Evolutionary conservation across 2,888 invertebrate species (phyloP).

Genomic region (Tridacna crocea): DNA sequence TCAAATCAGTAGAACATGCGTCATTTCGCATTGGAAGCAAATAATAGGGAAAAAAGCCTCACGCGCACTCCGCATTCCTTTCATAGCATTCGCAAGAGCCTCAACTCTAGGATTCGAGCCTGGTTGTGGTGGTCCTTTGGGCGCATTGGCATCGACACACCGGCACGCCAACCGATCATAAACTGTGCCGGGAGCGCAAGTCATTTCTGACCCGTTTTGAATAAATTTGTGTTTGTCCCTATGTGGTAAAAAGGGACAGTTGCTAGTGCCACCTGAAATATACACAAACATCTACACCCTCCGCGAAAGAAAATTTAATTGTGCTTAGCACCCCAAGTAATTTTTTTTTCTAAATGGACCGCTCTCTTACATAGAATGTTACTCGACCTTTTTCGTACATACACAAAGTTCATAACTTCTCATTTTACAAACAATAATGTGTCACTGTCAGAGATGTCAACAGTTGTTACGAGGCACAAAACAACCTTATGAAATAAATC

Average conservation of each 20-base stretch:
- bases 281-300: too few relatives aligned
- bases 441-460: too few relatives aligned
- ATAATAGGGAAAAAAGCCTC: not conserved
- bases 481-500: too few relatives aligned
- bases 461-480: too few relatives aligned
- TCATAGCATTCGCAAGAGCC: not conserved
- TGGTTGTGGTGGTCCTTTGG: not conserved
- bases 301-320: too few relatives aligned
- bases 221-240: not conserved
- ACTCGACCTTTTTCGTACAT: too few relatives aligned
- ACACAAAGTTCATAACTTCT: too few relatives aligned
- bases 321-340: too few relatives aligned
- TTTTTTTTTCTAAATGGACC: too few relatives aligned
- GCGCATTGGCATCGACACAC: not conserved
- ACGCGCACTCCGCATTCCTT: not conserved
- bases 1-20: not conserved
- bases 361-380: too few relatives aligned
- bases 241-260: slow-evolving; percentile 12
- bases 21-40: not conserved
- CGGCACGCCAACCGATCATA: slow-evolving; percentile 5
- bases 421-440: too few relatives aligned
- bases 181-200: slow-evolving; percentile 3
- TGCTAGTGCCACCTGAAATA: slow-evolving; percentile 12
- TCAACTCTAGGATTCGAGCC: slow-evolving; percentile 17
- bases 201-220: not conserved